These are phyloP conservation scores for Copsychus sechellarum DNA, from an alignment of 2,113 vertebrate species.

Conservation along the genomic window DNA sequence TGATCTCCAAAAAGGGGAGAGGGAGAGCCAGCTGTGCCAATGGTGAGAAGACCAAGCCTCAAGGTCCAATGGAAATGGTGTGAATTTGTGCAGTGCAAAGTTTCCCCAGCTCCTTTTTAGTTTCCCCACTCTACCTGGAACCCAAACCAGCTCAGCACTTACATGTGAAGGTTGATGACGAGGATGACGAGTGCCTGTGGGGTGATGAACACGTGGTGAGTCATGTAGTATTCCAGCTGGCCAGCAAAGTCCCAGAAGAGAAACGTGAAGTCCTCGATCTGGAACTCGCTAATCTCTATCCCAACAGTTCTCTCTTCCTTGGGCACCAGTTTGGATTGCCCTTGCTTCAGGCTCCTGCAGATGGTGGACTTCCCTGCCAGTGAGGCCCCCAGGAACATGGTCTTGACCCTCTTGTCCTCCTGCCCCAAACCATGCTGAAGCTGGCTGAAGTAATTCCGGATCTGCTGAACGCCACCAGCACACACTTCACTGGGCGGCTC, in stretches of 20 bases:
- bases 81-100: background rate
- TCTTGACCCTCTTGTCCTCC: conserved; percentile 69
- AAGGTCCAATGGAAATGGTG: background rate
- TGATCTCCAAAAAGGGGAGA: background rate
- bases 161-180: conserved; percentile 70
- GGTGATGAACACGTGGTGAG: conserved; percentile 77
- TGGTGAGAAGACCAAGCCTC: background rate
- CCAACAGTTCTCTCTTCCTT: conserved; percentile 63
- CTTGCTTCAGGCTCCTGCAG: conserved; percentile 65
- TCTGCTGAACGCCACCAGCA: conserved; percentile 68
- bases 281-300: conserved; percentile 73
- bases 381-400: conserved; percentile 74
- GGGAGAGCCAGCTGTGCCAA: background rate
- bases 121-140: background rate
- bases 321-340: conserved; percentile 24
- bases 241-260: conserved; percentile 80
- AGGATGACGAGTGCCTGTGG: conserved; percentile 72
- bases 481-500: conserved; percentile 71
- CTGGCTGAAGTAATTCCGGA: conserved; percentile 69
- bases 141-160: background rate
- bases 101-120: background rate
- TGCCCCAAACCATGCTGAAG: conserved; percentile 13
- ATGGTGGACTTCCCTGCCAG: conserved; percentile 75
- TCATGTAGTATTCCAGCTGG: conserved; percentile 77
- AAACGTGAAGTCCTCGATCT: conserved; percentile 55